Base-by-base conservation (phyloP, 2,113 vertebrate species). In the Petromus typicus region DNA sequence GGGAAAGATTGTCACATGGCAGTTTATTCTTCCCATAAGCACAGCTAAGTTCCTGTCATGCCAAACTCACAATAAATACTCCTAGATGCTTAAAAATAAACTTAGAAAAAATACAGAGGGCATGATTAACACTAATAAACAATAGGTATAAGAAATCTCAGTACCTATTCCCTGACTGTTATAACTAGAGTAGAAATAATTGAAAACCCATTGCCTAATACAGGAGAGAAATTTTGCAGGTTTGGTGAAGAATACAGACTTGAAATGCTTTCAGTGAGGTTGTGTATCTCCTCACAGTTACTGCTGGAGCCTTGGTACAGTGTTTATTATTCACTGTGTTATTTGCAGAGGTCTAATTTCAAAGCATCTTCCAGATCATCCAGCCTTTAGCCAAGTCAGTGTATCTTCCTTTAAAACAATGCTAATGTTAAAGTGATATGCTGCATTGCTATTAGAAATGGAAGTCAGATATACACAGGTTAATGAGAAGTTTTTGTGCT, bases 361-460 rank as follows among this genome's bases (percentile, higher is more conserved):
- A 37, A 88, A 25, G 8, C 54, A 14, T 63, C 0, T 78, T 66
- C 30, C 17, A 54, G 16, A 13, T 73, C 94, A 83, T 76, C 7
- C 83, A 45, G 1, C 40, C 69, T 91, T 97, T 69, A 94, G 79
- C 83, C 37, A 86, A 91, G 25, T 56, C 56, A 75, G 6, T 37
- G 8, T 48, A 61, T 81, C 16, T 18, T 54, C 9, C 54, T 85
- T 92, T 92, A 83, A 96, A 45, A 95, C 75, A 95, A 69, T 81
- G 9, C 78, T 95, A 93, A 89, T 83, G 25, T 9, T 89, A 76
- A 91, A 40, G 14, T 63, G 10, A 27, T 4, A 84, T 91, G 25
- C 48, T 95, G 17, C 23, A 90, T 80, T 90, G 76, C 45, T 84
- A 51, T 94, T 89, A 86, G 27, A 79, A 82, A 81, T 45, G 23